Evolutionary conservation across 2,888 invertebrate genomes (phyloP).

Genomic region (Eupithecia exiguata): DNA sequence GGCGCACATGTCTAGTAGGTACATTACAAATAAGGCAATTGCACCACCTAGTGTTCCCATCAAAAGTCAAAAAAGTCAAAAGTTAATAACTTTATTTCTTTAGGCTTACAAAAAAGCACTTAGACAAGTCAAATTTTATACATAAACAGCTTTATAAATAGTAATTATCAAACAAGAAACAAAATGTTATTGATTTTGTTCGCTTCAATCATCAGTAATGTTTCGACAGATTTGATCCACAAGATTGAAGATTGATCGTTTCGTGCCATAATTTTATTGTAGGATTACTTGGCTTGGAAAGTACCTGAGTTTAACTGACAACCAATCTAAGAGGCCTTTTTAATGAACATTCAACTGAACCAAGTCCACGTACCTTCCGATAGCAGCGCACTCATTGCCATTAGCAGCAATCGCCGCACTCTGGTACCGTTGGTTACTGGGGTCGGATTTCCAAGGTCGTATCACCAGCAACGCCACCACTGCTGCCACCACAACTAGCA

Average conservation of each 20-base stretch:
- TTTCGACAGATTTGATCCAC: too few relatives aligned
- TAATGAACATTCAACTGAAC: background rate
- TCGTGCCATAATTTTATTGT: background rate
- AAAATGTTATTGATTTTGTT: too few relatives aligned
- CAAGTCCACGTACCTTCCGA: conserved; percentile 20
- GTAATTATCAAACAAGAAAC: too few relatives aligned
- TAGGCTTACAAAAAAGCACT: too few relatives aligned
- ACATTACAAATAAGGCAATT: too few relatives aligned
- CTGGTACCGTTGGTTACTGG: conserved; percentile 67
- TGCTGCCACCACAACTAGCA: conserved; percentile 71
- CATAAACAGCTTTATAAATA: too few relatives aligned
- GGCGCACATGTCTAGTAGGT: too few relatives aligned
- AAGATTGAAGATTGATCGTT: too few relatives aligned
- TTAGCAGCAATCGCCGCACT: conserved; percentile 88
- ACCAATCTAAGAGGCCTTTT: background rate
- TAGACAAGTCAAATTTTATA: too few relatives aligned
- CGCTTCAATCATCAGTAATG: background rate
- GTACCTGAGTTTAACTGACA: background rate
- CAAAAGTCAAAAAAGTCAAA: too few relatives aligned
- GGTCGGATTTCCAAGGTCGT: conserved; percentile 67
- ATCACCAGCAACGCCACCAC: conserved; percentile 77
- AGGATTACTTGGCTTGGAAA: background rate
- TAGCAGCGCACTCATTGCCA: conserved; percentile 87
- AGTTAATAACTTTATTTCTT: too few relatives aligned
- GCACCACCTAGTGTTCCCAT: too few relatives aligned